phyloP scores from a whole-genome alignment of 2,888 invertebrate species.

The Tillus elongatus region DNA sequence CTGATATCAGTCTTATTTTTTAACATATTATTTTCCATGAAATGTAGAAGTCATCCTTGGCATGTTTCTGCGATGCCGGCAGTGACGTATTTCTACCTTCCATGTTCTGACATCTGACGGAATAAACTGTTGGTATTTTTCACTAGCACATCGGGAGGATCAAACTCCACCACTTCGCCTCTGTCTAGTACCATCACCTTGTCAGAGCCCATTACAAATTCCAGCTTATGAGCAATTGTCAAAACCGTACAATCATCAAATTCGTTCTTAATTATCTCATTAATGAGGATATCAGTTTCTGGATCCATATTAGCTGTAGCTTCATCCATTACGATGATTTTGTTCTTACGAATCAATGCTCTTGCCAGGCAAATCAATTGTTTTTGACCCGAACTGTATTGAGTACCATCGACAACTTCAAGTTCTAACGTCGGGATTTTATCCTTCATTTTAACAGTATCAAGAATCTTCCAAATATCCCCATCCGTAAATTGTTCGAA shows the following conservation, averaged over 20 bases:
- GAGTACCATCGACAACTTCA: slow-evolving; percentile 21
- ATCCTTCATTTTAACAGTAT: slow-evolving; percentile 67
- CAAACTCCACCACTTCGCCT: slow-evolving; percentile 66
- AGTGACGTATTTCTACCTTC: too few species aligned
- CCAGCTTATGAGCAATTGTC: slow-evolving; percentile 74
- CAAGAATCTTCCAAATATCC: slow-evolving; percentile 71
- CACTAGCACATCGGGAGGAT: slow-evolving; percentile 60
- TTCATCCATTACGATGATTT: slow-evolving; percentile 48
- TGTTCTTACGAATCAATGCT: slow-evolving; percentile 45
- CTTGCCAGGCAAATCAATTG: slow-evolving; percentile 63
- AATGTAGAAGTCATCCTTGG: too few species aligned
- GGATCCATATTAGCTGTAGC: slow-evolving; percentile 80
- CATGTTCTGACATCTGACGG: slow-evolving; percentile 41
- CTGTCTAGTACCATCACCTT: slow-evolving; percentile 72
- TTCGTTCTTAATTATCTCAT: slow-evolving; percentile 61
- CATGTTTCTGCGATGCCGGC: too few species aligned
- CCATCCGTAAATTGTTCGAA: slow-evolving; percentile 67
- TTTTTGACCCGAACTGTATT: slow-evolving; percentile 45
- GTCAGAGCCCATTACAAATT: slow-evolving; percentile 80
- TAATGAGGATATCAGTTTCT: slow-evolving; percentile 66
- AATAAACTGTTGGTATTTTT: slow-evolving; percentile 52
- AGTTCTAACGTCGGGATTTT: slow-evolving; percentile 51
- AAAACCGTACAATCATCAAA: slow-evolving; percentile 71
- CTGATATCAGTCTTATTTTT: too few species aligned
- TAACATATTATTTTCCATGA: too few species aligned